phyloP scores from a whole-genome alignment of 1,140 invertebrate genomes.

The Orchestia grillus region DNA sequence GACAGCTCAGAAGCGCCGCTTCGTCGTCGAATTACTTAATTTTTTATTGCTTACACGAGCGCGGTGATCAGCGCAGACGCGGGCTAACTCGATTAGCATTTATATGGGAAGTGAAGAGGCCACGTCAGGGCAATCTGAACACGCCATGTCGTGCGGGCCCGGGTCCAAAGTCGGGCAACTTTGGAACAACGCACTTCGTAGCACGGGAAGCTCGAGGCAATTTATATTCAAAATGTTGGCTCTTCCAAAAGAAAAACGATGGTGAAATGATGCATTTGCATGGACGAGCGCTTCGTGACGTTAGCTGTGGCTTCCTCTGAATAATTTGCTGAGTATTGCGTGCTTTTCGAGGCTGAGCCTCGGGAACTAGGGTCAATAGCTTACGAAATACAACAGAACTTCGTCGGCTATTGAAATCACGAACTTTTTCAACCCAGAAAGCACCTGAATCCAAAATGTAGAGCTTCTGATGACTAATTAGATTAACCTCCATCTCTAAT shows the following conservation, averaged over 20 bases:
- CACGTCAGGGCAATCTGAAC: neutral
- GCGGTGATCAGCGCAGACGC: neutral
- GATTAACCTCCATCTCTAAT: too few species aligned
- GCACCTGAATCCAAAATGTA: too few species aligned
- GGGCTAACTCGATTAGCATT: constrained; percentile 7
- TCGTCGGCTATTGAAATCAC: too few species aligned
- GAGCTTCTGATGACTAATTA: too few species aligned
- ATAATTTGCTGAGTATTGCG: neutral
- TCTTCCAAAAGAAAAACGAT: neutral
- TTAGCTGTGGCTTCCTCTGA: neutral
- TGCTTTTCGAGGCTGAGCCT: neutral
- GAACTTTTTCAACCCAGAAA: too few species aligned
- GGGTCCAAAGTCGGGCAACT: neutral
- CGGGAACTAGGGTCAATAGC: too few species aligned
- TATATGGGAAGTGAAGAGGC: neutral
- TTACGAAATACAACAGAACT: too few species aligned
- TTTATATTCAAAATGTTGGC: neutral
- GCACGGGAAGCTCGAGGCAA: neutral
- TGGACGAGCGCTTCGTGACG: neutral
- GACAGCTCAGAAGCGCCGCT: neutral
- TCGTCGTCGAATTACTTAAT: neutral
- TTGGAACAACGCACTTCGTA: neutral
- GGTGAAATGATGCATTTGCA: neutral
- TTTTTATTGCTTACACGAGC: neutral
- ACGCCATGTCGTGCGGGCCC: neutral